Base-by-base conservation (phyloP, 2,797 vertebrate species). In the Pseudotriccus pelzelni region DNA sequence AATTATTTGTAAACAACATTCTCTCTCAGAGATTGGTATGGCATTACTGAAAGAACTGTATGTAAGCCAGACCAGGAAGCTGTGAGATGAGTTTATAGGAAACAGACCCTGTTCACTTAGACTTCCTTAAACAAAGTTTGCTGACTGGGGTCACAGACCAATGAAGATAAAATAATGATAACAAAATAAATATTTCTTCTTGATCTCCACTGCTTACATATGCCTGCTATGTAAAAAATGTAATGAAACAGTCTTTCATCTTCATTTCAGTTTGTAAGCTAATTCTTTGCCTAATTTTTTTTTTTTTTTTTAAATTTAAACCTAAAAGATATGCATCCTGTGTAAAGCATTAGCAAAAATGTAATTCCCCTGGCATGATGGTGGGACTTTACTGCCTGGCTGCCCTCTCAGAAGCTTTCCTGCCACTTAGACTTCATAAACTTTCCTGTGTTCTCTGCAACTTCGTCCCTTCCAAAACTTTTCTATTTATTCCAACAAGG, bases 71-170 rank as follows among this genome's bases (percentile, higher is more conserved):
- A 85, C 56, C 88, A 95, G 90, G 90, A 94, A 90, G 84, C 93
- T 44, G 84, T 62, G 62, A 95, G 63, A 84, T 62, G 89, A 85
- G 84, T 95, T 97, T 95, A 94, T 93, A 95, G 93, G 93, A 94
- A 95, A 87, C 94, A 93, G 95, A 94, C 34, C 66, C 66, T 34
- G 52, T 76, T 96, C 62, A 25, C 76, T 90, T 67, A 90, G 83
- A 86, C 93, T 94, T 96, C 93, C 94, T 90, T 94, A 96, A 93
- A 96, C 89, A 96, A 88, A 93, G 47, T 87, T 95, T 88, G 32
- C 47, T 70, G 82, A 37, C 84, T 89, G 50, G 82, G 92, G 92
- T 96, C 92, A 95, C 66, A 84, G 59, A 89, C 62, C 69, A 84
- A 79, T 14, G 6, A 84, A 92, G 95, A 93, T 94, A 95, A 96